phyloP scores from a whole-genome alignment of 2,113 vertebrate genomes.

The Meleagris gallopavo region DNA sequence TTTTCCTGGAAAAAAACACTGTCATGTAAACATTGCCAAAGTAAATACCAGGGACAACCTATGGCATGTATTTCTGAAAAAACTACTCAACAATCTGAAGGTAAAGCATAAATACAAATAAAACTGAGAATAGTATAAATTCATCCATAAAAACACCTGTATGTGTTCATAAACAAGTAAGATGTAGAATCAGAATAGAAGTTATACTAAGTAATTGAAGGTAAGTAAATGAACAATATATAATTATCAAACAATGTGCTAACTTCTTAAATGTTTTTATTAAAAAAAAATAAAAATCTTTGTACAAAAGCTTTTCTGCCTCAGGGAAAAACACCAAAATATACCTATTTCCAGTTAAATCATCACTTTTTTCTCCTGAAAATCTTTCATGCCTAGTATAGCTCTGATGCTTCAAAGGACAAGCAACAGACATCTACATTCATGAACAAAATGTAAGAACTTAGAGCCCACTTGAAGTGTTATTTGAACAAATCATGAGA shows the following conservation, averaged over 20 bases:
- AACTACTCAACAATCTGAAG: background rate
- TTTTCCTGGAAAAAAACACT: background rate
- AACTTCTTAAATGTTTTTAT: background rate
- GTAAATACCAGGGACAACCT: background rate
- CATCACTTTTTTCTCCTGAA: background rate
- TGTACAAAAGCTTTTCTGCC: background rate
- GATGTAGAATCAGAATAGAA: background rate
- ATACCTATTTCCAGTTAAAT: background rate
- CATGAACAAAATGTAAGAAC: background rate
- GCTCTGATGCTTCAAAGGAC: background rate
- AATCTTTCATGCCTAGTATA: background rate
- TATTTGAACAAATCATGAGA: background rate
- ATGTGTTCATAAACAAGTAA: background rate
- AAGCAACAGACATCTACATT: background rate
- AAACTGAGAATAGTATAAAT: background rate
- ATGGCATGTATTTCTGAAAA: background rate
- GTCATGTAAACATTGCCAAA: background rate
- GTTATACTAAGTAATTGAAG: background rate
- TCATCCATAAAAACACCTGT: background rate
- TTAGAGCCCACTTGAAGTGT: background rate
- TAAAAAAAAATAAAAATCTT: constrained; percentile 6
- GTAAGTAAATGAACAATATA: background rate
- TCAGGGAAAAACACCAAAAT: background rate
- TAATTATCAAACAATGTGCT: background rate
- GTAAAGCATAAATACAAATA: background rate